Conservation (phyloP, 2,888 invertebrate genomes). For the Arctia plantaginis region DNA sequence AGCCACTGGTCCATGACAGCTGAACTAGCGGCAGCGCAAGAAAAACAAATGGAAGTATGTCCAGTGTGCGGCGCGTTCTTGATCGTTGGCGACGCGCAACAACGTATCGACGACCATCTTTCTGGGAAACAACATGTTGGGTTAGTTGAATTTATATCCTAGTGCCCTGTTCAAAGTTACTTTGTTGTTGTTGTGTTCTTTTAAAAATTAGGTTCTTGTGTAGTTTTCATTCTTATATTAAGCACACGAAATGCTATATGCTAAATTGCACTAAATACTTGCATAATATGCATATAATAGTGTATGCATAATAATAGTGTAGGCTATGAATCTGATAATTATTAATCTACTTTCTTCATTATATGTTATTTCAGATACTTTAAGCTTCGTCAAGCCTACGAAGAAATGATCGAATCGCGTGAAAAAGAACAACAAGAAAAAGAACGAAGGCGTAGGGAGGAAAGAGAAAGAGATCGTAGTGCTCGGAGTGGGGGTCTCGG, state of each 20-base stretch:
- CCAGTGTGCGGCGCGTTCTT: conserved; percentile 99
- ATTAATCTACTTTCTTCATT: neutral
- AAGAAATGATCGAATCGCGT: conserved; percentile 88
- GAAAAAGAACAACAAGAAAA: conserved; percentile 88
- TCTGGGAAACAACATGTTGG: conserved; percentile 99
- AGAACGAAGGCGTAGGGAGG: conserved; percentile 78
- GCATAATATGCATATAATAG: too few relatives aligned
- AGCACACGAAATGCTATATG: neutral
- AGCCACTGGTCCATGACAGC: conserved; percentile 91
- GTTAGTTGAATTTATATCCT: conserved; percentile 77
- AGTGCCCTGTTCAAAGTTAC: neutral
- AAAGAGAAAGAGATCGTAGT: conserved; percentile 75
- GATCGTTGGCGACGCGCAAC: conserved; percentile 99
- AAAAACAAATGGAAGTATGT: conserved; percentile 99
- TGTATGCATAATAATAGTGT: too few relatives aligned
- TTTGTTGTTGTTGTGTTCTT: neutral
- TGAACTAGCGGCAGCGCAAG: conserved; percentile 94
- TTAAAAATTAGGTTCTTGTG: neutral
- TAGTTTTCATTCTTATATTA: neutral
- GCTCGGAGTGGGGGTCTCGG: conserved; percentile 75
- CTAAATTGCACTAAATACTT: neutral
- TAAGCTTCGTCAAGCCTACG: conserved; percentile 89
- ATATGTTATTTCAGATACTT: conserved; percentile 83
- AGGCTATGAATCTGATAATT: neutral
- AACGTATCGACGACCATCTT: conserved; percentile 98